A percentile compares a stretch with the other conserved stretches of the same genome.
phyloP scores from a whole-genome alignment of 2,888 invertebrate species.

The Caenorhabditis virilis region DNA sequence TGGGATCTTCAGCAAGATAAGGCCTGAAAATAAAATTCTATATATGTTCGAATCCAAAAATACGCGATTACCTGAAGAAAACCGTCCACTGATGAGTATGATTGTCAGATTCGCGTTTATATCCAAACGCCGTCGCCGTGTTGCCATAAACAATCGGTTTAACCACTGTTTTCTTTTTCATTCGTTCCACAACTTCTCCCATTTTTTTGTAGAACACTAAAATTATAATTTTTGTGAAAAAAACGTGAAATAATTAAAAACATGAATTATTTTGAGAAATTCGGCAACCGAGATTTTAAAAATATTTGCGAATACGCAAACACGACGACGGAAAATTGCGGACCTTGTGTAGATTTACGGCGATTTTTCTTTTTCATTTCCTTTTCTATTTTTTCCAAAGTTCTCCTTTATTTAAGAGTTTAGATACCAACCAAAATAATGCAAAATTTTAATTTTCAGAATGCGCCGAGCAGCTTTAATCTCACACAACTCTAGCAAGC shows the following conservation, averaged over 20 bases:
- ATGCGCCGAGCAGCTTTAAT: constrained; percentile 14
- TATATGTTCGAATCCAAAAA: neutral
- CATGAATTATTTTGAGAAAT: neutral
- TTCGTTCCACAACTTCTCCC: constrained; percentile 48
- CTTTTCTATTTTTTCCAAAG: neutral
- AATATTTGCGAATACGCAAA: neutral
- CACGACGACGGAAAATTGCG: neutral
- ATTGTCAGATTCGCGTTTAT: constrained; percentile 72
- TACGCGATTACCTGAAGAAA: constrained; percentile 38
- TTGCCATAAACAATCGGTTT: constrained; percentile 97
- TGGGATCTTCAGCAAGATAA: constrained; percentile 42
- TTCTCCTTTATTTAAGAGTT: too few species aligned
- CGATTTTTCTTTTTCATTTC: neutral
- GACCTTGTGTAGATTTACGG: constrained; percentile 6
- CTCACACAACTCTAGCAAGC: neutral
- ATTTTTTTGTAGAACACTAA: constrained; percentile 15
- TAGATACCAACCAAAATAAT: neutral
- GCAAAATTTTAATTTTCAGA: constrained; percentile 2
- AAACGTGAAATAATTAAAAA: too few species aligned
- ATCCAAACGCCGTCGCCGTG: constrained; percentile 74
- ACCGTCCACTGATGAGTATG: constrained; percentile 95
- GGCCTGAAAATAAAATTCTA: constrained; percentile 29
- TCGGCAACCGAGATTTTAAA: constrained; percentile 1
- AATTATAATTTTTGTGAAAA: too few species aligned
- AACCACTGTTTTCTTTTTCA: constrained; percentile 74